These are phyloP conservation scores for Lamprotornis superbus DNA, from an alignment of 2,113 vertebrate species.

Conservation along the genomic window DNA sequence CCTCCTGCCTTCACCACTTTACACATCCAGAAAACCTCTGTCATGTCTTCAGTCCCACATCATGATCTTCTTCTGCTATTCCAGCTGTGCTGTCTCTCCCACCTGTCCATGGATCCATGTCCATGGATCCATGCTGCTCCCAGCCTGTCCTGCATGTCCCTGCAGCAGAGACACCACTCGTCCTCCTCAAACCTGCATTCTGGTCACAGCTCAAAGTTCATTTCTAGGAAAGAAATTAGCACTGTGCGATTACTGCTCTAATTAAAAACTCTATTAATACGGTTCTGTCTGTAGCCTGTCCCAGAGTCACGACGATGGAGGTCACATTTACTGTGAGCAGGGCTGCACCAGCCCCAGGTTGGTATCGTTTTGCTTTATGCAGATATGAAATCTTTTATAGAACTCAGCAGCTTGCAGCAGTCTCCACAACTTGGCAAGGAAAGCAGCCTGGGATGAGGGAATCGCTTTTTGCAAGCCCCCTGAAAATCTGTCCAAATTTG, in stretches of 20 bases:
- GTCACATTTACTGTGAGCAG: not conserved
- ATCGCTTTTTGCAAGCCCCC: not conserved
- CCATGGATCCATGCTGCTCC: rapidly evolving
- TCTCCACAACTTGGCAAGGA: not conserved
- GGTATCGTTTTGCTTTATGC: not conserved
- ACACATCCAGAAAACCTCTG: not conserved
- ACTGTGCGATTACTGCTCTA: not conserved
- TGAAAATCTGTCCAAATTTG: slow-evolving; percentile 50
- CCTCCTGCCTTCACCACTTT: not conserved
- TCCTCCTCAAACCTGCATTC: not conserved
- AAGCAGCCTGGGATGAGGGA: not conserved
- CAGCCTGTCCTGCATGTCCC: not conserved
- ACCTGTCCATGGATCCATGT: rapidly evolving
- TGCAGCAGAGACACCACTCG: rapidly evolving
- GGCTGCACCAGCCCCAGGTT: not conserved
- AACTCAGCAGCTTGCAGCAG: slow-evolving; percentile 23
- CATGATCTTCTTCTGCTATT: rapidly evolving
- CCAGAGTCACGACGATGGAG: not conserved
- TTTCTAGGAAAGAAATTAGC: not conserved
- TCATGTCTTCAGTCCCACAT: not conserved
- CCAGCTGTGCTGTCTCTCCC: not conserved
- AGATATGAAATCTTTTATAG: not conserved
- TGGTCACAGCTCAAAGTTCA: not conserved
- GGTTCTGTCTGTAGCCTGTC: not conserved
- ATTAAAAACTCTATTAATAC: not conserved